Evolutionary conservation across 2,888 invertebrate species (phyloP), one percentile per base, ranked within the genome.

Genomic region (Bibio marci): DNA sequence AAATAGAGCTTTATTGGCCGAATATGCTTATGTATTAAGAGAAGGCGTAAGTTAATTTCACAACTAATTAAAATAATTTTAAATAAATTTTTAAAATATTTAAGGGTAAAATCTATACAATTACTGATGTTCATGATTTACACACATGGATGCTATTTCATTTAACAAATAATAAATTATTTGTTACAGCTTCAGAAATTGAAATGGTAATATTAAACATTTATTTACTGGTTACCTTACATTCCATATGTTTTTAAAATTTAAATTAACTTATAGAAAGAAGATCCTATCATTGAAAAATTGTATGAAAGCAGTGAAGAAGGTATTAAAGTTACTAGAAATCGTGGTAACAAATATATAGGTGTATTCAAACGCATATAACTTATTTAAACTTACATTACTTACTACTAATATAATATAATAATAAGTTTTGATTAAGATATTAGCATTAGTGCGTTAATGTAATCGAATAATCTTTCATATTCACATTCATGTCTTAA

Each of bases 81-180:
- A 30, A 14, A 22, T 27, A 15, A 17, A 28, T 35, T 39, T 37
- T 19, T 44, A 37, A 37, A 37, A 49, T 41, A 43, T 60, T 63
- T 50, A 51, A 87, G 87, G 91, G 83, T 8, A 65, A 83, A 48
- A 79, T 97, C 4, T 99, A 98, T 58, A 95, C 95, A 26, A 80
- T 97, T 47, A 98, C 97, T 7, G 98, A 99, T 70, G 98, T 99
- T 1, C 76, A 87, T 60, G 95, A 97, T 56, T 70, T 98, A 41
- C 83, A 95, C 62, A 80, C 88, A 25, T 99, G 98, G 98, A 98
- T 98, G 80, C 82, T 86, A 1, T 64, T 73, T 46, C 95, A 97
- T 68, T 80, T 98, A 59, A 68, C 67, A 35, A 76, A 82, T 46
- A 95, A 97, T 68, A 88, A 91, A 12, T 65, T 97, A 38, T 98